phyloP scores from a whole-genome alignment of 2,888 invertebrate genomes.

The Lepeophtheirus nordmannii region DNA sequence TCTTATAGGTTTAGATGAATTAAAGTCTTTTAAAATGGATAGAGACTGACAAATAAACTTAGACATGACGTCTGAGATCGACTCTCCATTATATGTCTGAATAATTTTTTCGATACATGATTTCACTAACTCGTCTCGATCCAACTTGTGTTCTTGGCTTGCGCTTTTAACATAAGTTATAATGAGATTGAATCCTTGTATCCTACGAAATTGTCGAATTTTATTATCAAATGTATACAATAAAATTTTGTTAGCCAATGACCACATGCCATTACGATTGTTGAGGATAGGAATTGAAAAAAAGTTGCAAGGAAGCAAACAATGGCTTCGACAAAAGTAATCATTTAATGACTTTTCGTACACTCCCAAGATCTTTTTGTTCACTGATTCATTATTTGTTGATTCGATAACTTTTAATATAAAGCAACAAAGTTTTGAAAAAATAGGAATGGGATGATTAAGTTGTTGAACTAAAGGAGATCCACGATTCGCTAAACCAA shows the following conservation, averaged over 20 bases:
- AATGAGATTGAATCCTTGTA: not conserved
- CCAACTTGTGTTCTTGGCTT: not conserved
- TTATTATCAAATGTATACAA: not conserved
- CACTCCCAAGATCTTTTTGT: not conserved
- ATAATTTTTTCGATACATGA: not conserved
- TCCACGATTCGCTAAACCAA: conserved; percentile 13
- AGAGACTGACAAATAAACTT: not conserved
- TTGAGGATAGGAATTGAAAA: conserved; percentile 2
- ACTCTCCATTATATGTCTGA: not conserved
- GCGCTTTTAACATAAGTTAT: not conserved
- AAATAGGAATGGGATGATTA: conserved; percentile 17
- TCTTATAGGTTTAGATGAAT: not conserved
- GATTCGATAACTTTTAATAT: not conserved
- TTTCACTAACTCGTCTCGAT: not conserved
- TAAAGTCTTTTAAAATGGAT: not conserved
- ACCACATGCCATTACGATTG: not conserved
- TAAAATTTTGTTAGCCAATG: not conserved
- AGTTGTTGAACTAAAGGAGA: conserved; percentile 10
- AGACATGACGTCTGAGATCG: not conserved
- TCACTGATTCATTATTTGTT: not conserved
- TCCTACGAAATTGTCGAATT: conserved; percentile 4
- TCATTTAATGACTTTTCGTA: not conserved
- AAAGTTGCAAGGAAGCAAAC: conserved; percentile 10
- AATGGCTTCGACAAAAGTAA: not conserved
- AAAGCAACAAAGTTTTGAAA: not conserved